phyloP scores from a whole-genome alignment of 2,888 invertebrate species.

The Tryphoninae sp. region DNA sequence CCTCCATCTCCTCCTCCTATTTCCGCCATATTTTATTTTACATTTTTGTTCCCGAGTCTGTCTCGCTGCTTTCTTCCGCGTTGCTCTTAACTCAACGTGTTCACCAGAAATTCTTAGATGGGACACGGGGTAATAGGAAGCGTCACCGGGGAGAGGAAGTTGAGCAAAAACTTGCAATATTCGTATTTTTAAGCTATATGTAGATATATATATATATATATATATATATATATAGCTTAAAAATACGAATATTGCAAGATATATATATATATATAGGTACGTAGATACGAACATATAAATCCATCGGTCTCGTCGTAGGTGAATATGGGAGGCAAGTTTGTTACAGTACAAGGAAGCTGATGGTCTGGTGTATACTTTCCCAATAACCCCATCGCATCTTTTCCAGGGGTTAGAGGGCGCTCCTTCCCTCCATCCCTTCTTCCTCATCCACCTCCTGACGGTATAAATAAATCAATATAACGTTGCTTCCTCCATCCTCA shows the following conservation, averaged over 20 bases:
- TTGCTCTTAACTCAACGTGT: constrained; percentile 3
- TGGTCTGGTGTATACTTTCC: constrained; percentile 67
- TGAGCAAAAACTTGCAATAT: no score
- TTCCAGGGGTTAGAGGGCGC: constrained; percentile 11
- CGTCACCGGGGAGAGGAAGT: constrained; percentile 3
- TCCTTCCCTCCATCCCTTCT: neutral
- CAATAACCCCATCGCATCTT: constrained; percentile 76
- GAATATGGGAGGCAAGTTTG: constrained; percentile 38
- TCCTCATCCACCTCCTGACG: constrained; percentile 64
- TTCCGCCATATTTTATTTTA: neutral
- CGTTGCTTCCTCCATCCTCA: constrained; percentile 69
- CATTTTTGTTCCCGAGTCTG: constrained; percentile 7
- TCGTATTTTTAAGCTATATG: no score
- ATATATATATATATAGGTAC: neutral
- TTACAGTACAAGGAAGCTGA: constrained; percentile 2
- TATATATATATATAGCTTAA: no score
- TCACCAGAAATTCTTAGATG: neutral
- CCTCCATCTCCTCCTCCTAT: neutral
- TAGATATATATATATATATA: no score
- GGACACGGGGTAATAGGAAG: constrained; percentile 1
- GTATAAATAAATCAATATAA: constrained; percentile 80
- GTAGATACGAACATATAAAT: neutral
- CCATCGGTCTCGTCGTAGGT: neutral
- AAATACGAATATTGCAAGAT: no score
- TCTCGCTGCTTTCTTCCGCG: constrained; percentile 14